Base-by-base conservation (phyloP, 2,888 invertebrate species). In the Odontothrips loti region DNA sequence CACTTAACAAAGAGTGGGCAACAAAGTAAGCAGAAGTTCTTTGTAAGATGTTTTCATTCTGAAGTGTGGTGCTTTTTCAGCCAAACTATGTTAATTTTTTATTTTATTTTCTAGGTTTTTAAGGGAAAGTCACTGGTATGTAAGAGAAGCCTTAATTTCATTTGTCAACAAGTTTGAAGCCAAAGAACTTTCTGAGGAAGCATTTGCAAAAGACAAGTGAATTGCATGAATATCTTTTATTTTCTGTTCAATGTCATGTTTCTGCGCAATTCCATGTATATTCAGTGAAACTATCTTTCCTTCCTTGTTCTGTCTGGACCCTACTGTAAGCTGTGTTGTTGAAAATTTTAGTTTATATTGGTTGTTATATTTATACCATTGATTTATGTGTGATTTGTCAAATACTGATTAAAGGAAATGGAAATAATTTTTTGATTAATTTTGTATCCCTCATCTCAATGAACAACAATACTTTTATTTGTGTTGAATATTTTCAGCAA, bases 111-210 rank as follows among this genome's bases (percentile, higher is more conserved):
- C 23, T 27, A 75, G 68, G 27, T 75, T 75, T 75, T 27, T 75
- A 12, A 9, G 10, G 10, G 68, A 75, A 12, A 75, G 27, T 12
- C 68, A 75, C 27, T 75, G 68, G 68, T 75, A 75, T 75, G 68
- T 75, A 10, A 23, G 68, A 27, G 68, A 75, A 27, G 68, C 68
- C 23, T 27, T 75, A 12, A 75, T 75, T 27, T 23, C 68, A 27
- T 75, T 75, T 75, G 68, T 75, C 0, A 75, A 23, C 27, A 75
- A 75, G 12, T 75, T 75, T 75, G 68, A 75, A 75, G 68, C 68
- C 10, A 75, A 75, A 27, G 68, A 23, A 75, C 27, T 75, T 12
- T 12, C 68, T 9, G 27, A 75, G 12, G 68, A 75, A 0, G 68
- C 68, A 23, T 75, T 75, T 75, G 8, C 68, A 10, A 23, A 75